Base-by-base conservation (phyloP, 2,113 vertebrate genomes). In the Corydoras maculifer region DNA sequence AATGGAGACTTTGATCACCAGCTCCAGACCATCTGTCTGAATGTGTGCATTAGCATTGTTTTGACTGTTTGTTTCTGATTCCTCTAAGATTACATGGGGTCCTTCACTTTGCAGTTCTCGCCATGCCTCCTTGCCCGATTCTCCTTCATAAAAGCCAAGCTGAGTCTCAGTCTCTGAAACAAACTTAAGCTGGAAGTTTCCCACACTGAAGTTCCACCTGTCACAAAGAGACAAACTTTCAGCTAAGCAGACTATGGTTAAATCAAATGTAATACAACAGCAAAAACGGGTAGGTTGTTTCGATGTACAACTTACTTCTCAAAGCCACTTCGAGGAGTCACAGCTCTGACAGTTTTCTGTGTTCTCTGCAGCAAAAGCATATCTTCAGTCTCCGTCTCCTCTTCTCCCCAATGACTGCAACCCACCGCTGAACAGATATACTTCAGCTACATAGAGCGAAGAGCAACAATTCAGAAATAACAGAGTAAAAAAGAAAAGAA, bases 141-240 rank as follows among this genome's bases (percentile, higher is more conserved):
- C 89, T 54, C 92, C 91, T 81, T 97, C 96, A 76, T 98, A 88
- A 82, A 94, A 95, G 81, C 92, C 91, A 0, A 91, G 85, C 66
- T 87, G 88, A 2, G 89, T 86, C 83, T 92, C 92, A 55, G 88
- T 77, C 78, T 97, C 93, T 29, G 93, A 90, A 77, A 94, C 73
- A 8, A 95, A 93, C 77, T 93, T 94, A 79, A 99, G 88, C 86
- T 99, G 94, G 70, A 94, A 99, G 88, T 93, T 96, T 62, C 96
- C 97, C 58, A 99, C 96, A 2, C 97, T 99, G 88, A 99, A 99
- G 91, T 99, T 99, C 97, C 97, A 99, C 90, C 96, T 98, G 30
- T 48, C 25, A 70, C 8, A 57, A 0, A 71, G 4, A 35, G 18
- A 62, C 12, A 18, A 31, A 10, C 13, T 58, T 18, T 58, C 13